Evolutionary conservation across 2,113 vertebrate genomes (phyloP), one percentile per base, ranked within the genome.

Genomic region (Alligator sinensis): DNA sequence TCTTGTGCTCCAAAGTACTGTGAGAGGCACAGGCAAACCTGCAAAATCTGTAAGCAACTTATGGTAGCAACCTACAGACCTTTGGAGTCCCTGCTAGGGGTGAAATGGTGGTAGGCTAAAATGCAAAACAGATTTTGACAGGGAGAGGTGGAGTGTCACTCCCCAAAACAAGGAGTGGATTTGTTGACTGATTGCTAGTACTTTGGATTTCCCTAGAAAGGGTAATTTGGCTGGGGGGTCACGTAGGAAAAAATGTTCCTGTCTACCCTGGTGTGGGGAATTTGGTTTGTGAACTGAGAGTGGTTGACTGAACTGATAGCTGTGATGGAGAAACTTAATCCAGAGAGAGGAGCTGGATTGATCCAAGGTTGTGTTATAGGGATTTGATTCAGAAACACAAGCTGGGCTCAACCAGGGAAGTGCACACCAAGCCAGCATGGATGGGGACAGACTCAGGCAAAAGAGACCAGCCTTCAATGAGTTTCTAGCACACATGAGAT

Each of bases 1-100:
- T 97, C 84, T 75, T 30, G 94, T 96, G 95, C 19, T 95, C 82
- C 34, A 88, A 86, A 95, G 72, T 75, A n/a, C 61, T 22, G 16
- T 94, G 17, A 91, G 79, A 74, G 88, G 93, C 94, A 88, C 90
- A 94, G 91, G 94, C 93, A 2, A 47, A 47, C 47, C 47, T 47
- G 47, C 47, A 47, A 47, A 9, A 47, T 47, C 47, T 47, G 47
- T 47, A 47, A 47, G 47, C 47, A 47, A 47, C 7, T 47, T 47
- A 47, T 47, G 47, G 47, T 47, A 47, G 47, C 47, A 47, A 47
- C 47, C 47, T 9, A 47, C 47, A 47, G 47, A 47, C 47, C 47
- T 9, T 47, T 47, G 47, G 47, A 47, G 47, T 47, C 47, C 47
- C 7, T 47, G 47, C 7, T 47, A 47, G 8, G 47, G 47, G 47